Base-by-base conservation (phyloP, 2,113 vertebrate genomes). In the Machaerirhynchus nigripectus region DNA sequence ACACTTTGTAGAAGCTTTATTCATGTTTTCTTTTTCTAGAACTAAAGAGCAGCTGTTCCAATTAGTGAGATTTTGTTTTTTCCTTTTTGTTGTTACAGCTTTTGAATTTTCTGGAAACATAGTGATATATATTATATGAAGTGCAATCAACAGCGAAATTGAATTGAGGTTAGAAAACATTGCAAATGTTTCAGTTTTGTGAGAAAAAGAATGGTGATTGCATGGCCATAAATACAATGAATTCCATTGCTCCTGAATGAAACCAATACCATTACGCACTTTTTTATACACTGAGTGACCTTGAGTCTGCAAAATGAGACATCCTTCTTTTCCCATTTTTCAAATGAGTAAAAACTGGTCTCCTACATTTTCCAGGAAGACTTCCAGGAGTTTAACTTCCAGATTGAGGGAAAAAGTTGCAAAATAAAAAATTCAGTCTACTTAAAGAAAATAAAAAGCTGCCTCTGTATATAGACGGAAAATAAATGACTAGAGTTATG, bases 331-430 rank as follows among this genome's bases (percentile, higher is more conserved):
- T 8, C 5, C 0, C 4, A 20, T 46, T 69, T 87, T 49, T 15
- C 6, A 79, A 63, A 60, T 27, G 7, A 52, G 26, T 52, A 44
- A 63, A 79, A 68, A 24, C 4, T 59, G 57, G 4, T 40, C 19
- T 83, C 39, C 3, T 7, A 37, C 19, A 9, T 2, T 11, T 84
- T 67, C 19, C 27, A 76, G 42, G 19, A 76, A 57, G 9, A 37
- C 4, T 71, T 87, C 28, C 49, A 76, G 50, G n/a, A 64, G 19
- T 23, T 65, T 56, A 40, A 46, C 15, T 60, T 57, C 11, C 12
- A 83, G 5, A 50, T 0, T 17, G 28, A 60, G 2, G 7, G 5
- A 2, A 22, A 75, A 68, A 37, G 1, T 15, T 11, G 8, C 13
- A 63, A 84, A 40, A 30, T 13, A 59, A 81, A 68, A 71, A 49